Percentiles rank a stretch among this genome's conserved stretches.
These are phyloP conservation scores for Encarsia formosa DNA, from an alignment of 2,888 invertebrate genomes.

Conservation along the genomic window DNA sequence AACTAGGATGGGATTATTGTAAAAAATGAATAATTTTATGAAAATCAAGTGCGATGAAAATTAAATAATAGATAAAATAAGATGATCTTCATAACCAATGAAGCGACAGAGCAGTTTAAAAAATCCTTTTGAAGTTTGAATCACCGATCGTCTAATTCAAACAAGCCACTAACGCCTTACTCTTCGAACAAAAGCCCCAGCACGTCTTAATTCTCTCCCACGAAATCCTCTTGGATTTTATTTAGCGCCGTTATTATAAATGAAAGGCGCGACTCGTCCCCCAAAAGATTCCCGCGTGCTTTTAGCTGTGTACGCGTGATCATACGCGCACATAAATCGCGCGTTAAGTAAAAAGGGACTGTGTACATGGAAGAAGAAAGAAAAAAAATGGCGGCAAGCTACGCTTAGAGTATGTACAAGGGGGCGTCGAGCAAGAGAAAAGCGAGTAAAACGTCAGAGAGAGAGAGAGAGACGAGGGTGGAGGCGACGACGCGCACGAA, in stretches of 20 bases:
- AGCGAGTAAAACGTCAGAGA: slow-evolving; percentile 29
- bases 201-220: slow-evolving; percentile 10
- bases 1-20: too few species aligned
- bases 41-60: too few species aligned
- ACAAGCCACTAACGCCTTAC: slow-evolving; percentile 13
- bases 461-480: slow-evolving; percentile 21
- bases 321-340: slow-evolving; percentile 20
- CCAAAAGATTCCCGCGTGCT: neutral
- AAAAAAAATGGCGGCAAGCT: slow-evolving; percentile 28
- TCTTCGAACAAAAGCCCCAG: neutral
- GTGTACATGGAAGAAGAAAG: neutral
- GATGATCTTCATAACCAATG: too few species aligned
- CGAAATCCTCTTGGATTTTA: slow-evolving; percentile 19
- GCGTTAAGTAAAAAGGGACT: neutral
- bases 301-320: neutral
- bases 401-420: neutral
- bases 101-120: too few species aligned
- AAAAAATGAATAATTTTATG: too few species aligned
- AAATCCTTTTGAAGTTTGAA: slow-evolving; percentile 12
- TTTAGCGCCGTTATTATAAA: slow-evolving; percentile 18
- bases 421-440: slow-evolving; percentile 22
- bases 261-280: slow-evolving; percentile 5
- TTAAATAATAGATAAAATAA: too few species aligned
- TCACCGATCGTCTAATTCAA: slow-evolving; percentile 5
- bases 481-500: slow-evolving; percentile 39